These are phyloP conservation scores for Hymenopus coronatus DNA, from an alignment of 2,888 invertebrate species.

Conservation along the genomic window DNA sequence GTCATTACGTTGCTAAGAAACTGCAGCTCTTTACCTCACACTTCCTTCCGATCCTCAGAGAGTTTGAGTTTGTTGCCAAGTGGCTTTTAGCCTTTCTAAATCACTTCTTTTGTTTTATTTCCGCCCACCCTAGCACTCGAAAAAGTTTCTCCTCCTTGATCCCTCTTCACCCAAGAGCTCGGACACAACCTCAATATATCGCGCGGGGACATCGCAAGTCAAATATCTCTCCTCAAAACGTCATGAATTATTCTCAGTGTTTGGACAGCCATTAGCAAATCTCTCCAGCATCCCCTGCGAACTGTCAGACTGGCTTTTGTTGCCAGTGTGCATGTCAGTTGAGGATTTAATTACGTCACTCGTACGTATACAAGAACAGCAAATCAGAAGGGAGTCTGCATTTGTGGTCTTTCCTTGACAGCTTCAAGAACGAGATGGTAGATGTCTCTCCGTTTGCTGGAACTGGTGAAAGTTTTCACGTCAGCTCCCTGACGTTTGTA, in stretches of 20 bases:
- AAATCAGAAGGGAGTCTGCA: not conserved
- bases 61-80: not conserved
- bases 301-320: constrained; percentile 16
- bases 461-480: no score
- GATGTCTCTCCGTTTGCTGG: not conserved
- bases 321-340: constrained; percentile 18
- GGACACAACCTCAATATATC: not conserved
- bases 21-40: not conserved
- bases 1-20: not conserved
- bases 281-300: not conserved
- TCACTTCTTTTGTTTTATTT: not conserved
- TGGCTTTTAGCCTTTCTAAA: not conserved
- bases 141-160: not conserved
- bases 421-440: not conserved
- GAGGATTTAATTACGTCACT: constrained; percentile 31
- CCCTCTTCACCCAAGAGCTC: no score
- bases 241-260: constrained; percentile 2
- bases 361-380: not conserved
- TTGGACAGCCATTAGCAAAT: constrained; percentile 2
- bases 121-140: not conserved
- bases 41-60: not conserved
- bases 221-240: not conserved
- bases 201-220: not conserved
- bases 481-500: no score
- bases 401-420: not conserved